Conservation (phyloP, 2,888 invertebrate genomes). For the Catocala sponsa region DNA sequence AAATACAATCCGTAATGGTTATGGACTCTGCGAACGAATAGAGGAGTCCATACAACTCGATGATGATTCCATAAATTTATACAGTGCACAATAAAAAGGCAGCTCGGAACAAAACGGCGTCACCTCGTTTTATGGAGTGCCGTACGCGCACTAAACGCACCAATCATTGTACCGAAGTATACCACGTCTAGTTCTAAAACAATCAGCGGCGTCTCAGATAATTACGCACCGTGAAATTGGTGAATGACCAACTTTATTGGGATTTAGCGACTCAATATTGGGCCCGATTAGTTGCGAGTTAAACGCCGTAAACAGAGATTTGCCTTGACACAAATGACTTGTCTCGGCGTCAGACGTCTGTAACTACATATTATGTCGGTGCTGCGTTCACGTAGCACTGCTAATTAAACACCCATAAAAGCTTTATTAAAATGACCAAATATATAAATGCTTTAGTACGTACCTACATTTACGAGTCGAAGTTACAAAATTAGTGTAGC, state of each 20-base stretch:
- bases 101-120: constrained; percentile 82
- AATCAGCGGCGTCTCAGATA: constrained; percentile 56
- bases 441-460: constrained; percentile 49
- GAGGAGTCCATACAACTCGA: constrained; percentile 84
- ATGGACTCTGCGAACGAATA: constrained; percentile 81
- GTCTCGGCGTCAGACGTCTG: constrained; percentile 17
- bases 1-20: constrained; percentile 84
- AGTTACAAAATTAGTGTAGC: constrained; percentile 57
- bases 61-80: constrained; percentile 88
- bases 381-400: constrained; percentile 64
- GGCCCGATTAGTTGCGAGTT: constrained; percentile 40
- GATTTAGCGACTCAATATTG: constrained; percentile 64
- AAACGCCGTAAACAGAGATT: constrained; percentile 56
- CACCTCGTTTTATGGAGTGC: constrained; percentile 80
- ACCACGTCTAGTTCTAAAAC: constrained; percentile 62
- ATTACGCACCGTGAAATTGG: constrained; percentile 76
- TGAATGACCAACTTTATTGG: constrained; percentile 67
- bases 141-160: constrained; percentile 62
- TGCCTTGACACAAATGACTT: constrained; percentile 75
- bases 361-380: constrained; percentile 43
- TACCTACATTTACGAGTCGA: constrained; percentile 54
- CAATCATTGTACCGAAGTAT: constrained; percentile 67
- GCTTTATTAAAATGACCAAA: constrained; percentile 66
- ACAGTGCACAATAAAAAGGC: constrained; percentile 85
- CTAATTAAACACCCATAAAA: constrained; percentile 78